Base-by-base conservation (phyloP, 2,888 invertebrate species). In the Branchellion lobata region DNA sequence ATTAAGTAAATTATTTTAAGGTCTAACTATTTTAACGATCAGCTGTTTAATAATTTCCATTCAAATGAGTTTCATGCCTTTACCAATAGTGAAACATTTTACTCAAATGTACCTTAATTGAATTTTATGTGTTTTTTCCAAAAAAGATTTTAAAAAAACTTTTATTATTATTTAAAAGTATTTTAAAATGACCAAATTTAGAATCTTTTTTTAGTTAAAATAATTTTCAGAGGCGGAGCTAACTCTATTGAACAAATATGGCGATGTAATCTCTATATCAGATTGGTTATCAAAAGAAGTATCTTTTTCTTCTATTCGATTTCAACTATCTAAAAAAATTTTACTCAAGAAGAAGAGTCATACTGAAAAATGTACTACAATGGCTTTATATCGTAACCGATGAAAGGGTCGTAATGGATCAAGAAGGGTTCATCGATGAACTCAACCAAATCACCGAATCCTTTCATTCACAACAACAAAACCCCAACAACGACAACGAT, bases 221-320 rank as follows among this genome's bases (percentile, higher is more conserved):
- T 57, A 57, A 57, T 57, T 57, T 57, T 57, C 61, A n/a, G 61
- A 57, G 61, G 61, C 61, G 61, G 61, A 57, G 61, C 61, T 57
- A 14, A 24, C 21, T 8, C 3, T 57, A 57, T 57, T 57, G 21
- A 57, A 57, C 61, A 57, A 57, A 57, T 40, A 57, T 57, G 61
- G 61, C 61, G 61, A 57, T 57, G 21, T 57, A 57, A 57, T 57
- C 61, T 57, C 24, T 57, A 76, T 5, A 57, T 51, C 27, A 57
- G 53, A 57, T 34, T 57, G 57, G 21, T 31, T 0, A 36, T 40
- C 5, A 74, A 8, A 8, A 5, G 24, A 14, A 24, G 27, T 51
- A 29, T 74, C 24, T 14, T 3, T 27, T 40, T 51, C 1, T 40
- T 40, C 47, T 8, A 5, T 27, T 74, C 24, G 0, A 27, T 74